Base-by-base conservation (phyloP, 2,888 invertebrate species). In the Diadegma fenestrale region DNA sequence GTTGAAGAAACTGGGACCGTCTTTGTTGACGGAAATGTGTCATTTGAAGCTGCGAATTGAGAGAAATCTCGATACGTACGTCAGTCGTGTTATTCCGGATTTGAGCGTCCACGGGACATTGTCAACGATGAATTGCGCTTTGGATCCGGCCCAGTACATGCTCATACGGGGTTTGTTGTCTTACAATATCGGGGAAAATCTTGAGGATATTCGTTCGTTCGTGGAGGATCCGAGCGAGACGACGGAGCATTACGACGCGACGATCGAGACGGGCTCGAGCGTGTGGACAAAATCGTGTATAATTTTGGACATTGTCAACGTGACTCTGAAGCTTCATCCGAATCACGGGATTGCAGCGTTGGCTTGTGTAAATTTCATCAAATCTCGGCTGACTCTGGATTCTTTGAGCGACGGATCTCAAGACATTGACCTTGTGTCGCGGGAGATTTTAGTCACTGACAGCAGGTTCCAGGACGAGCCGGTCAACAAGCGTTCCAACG, bases 361-460 rank as follows among this genome's bases (percentile, higher is more conserved):
- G 68, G 98, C 98, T 1, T 97, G 97, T 90, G 96, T 99, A 85
- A 98, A 99, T 94, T 99, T 99, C 93, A 97, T 99, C 88, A 97
- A 97, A 94, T 99, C 99, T 0, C 96, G 96, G 22, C 95, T 99
- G 64, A 97, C 97, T 61, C 96, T 98, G 76, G 98, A 99, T 93
- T 96, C 97, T 5, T 97, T 96, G 92, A 98, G 98, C 89, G 98
- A 99, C 94, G 96, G 97, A 68, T 97, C 98, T 17, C 98, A 98
- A 94, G 99, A 99, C 91, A 96, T 99, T 75, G 99, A 99, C 94
- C 95, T 99, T 26, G 98, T 98, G 0, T 99, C 99, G 0, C 97
- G 97, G 94, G 98, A 98, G 94, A 98, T 98, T 91, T 94, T 97
- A 22, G 96, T 98, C 72, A 96, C 96, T 75, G 98, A 98, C 94